Percentiles rank a stretch among this genome's conserved stretches.
These are phyloP conservation scores for Gastracanthus pulcherrimus DNA, from an alignment of 2,888 invertebrate genomes.

Conservation along the genomic window DNA sequence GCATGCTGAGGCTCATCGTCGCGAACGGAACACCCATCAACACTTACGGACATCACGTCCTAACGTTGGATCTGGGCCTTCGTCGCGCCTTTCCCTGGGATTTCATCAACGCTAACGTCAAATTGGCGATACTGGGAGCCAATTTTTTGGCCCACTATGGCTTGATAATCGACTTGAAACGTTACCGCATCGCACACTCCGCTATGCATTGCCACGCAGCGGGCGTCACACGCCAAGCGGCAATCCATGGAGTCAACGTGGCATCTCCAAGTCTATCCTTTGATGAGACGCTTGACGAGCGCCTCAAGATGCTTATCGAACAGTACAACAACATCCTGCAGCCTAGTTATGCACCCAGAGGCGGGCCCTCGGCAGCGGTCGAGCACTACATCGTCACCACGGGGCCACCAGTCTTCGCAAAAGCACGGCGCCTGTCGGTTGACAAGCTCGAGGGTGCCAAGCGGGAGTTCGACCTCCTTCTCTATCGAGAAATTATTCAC, in stretches of 20 bases:
- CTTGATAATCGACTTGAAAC: not conserved
- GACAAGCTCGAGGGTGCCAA: slow-evolving; percentile 62
- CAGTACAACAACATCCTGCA: not conserved
- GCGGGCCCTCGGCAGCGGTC: not conserved
- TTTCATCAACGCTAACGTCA: too few relatives aligned
- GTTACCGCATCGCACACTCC: not conserved
- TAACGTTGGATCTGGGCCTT: not conserved
- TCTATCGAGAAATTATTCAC: slow-evolving; percentile 58
- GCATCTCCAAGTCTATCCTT: too few relatives aligned
- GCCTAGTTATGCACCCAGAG: not conserved
- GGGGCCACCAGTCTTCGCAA: slow-evolving; percentile 54
- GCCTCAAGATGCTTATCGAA: not conserved
- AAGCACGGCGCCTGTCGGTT: slow-evolving; percentile 57
- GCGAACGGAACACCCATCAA: not conserved
- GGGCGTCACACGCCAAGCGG: not conserved
- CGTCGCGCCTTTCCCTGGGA: not conserved
- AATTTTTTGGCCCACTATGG: not conserved
- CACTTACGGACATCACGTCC: not conserved
- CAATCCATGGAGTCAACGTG: too few relatives aligned
- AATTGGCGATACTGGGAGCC: not conserved
- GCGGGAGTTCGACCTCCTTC: slow-evolving; percentile 61
- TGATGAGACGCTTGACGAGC: not conserved
- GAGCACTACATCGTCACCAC: slow-evolving; percentile 50
- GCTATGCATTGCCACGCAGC: not conserved
- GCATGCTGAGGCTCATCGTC: not conserved